Base-by-base conservation (phyloP, 2,888 invertebrate species). In the Piscicola geometra region DNA sequence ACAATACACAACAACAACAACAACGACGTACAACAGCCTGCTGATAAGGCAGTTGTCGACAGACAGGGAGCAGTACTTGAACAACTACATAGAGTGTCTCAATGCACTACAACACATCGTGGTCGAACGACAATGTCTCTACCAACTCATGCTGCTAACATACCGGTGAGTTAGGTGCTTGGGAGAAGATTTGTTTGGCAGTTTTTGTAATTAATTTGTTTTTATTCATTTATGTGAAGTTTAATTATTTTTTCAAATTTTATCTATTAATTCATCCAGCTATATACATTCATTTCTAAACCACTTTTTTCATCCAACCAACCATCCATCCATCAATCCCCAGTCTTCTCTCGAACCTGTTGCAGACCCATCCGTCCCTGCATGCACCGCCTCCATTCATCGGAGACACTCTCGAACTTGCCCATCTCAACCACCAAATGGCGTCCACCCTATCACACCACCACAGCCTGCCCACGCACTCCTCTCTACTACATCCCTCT, bases 41-140 rank as follows among this genome's bases (percentile, higher is more conserved):
- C 64, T 73, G 25, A 33, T 64, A 18, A 32, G 56, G 33, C 36
- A 50, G 3, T 56, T 73, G 32, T 56, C 73, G 25, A 32, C n/a
- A 33, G 73, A 73, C 15, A 73, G 52, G 21, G 33, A 73, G 30
- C 15, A 32, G 18, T 25, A 15, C n/a, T 12, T n/a, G 64, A 21
- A 60, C 12, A 0, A n/a, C 1, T 64, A 60, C 25, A 15, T 35
- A 21, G 18, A 33, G 30, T 60, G 36, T 35, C 60, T 25, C 35
- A 32, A 73, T 28, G 35, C 64, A 0, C 35, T 73, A 35, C 73
- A 73, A 32, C 33, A 33, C 33, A 28, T 64, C 5, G 28, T 73
- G 32, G 35, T 56, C 12, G 73, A 73, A 25, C 1, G 73, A n/a
- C 28, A 52, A 32, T 21, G 32, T 50, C 47, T 71, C 21, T 50